These are phyloP conservation scores for Cassiopea xamachana DNA, from an alignment of 30 jellyfish, hydroid and myxozoan species.

Conservation along the genomic window DNA sequence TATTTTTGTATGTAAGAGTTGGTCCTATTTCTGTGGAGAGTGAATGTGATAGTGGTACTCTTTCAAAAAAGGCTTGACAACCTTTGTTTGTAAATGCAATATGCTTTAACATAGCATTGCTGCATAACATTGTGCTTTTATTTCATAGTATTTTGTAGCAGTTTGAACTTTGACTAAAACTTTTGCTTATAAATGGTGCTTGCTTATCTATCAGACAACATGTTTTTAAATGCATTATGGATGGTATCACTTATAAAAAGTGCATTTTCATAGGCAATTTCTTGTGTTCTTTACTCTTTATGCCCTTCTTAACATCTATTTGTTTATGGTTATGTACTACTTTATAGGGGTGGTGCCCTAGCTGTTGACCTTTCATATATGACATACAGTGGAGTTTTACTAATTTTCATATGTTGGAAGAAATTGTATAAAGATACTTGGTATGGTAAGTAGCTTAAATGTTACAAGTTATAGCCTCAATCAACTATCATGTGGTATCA, in stretches of 20 bases:
- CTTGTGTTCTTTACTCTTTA: not conserved
- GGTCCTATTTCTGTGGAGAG: no score
- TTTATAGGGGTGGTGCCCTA: conserved; percentile 72
- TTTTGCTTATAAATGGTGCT: not conserved
- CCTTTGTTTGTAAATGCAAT: not conserved
- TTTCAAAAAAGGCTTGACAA: no score
- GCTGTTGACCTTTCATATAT: conserved; percentile 53
- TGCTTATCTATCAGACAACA: not conserved
- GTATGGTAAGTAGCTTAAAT: conserved; percentile 10
- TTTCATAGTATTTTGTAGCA: not conserved
- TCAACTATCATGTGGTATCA: not conserved
- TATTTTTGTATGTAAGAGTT: no score
- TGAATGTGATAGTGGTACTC: no score
- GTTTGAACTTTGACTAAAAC: not conserved
- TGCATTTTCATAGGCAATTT: no score
- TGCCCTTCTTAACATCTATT: not conserved
- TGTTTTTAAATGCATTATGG: no score
- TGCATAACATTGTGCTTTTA: not conserved
- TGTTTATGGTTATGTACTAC: not conserved
- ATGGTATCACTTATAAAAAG: no score
- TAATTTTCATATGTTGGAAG: not conserved
- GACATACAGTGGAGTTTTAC: conserved; percentile 13
- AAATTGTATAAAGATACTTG: no score
- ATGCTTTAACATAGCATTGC: not conserved
- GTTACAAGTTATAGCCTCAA: not conserved